Percentiles rank a stretch among this genome's conserved stretches.
Conservation (phyloP, 2,888 invertebrate species). For the Bembecia ichneumoniformis region DNA sequence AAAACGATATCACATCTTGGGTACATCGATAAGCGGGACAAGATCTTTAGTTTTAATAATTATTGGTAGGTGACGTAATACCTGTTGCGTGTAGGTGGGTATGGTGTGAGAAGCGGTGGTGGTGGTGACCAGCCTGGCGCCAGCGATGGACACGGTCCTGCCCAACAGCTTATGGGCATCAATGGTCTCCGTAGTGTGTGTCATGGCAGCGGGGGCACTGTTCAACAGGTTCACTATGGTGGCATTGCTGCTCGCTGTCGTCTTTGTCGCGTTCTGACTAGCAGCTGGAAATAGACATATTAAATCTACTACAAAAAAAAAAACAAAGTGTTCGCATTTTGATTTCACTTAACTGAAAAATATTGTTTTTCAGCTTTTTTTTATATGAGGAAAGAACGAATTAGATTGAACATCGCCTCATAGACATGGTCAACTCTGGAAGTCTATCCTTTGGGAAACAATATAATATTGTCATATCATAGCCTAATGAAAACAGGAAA, state of each 20-base stretch:
- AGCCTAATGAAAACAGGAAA: too few relatives aligned
- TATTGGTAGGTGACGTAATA: conserved; percentile 9
- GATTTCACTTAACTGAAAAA: too few relatives aligned
- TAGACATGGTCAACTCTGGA: too few relatives aligned
- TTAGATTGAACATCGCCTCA: too few relatives aligned
- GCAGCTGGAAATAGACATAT: conserved; percentile 29
- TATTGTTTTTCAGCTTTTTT: too few relatives aligned
- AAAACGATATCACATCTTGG: too few relatives aligned
- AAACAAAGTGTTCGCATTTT: too few relatives aligned
- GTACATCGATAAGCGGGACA: too few relatives aligned
- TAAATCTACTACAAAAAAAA: background rate
- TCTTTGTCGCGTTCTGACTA: conserved; percentile 62
- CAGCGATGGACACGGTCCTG: conserved; percentile 71
- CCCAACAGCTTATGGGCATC: conserved; percentile 60
- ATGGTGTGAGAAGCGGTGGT: conserved; percentile 47
- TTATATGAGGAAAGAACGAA: too few relatives aligned
- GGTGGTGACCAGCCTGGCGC: conserved; percentile 50
- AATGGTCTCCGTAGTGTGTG: conserved; percentile 57
- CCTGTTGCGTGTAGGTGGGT: conserved; percentile 58
- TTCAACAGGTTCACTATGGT: conserved; percentile 84
- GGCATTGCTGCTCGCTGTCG: conserved; percentile 74
- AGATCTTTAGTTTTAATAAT: too few relatives aligned
- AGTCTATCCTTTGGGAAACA: too few relatives aligned
- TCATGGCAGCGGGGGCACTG: conserved; percentile 82
- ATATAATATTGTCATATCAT: too few relatives aligned